Evolutionary conservation across 2,888 invertebrate genomes (phyloP).

Genomic region (Drosophila neonasuta): DNA sequence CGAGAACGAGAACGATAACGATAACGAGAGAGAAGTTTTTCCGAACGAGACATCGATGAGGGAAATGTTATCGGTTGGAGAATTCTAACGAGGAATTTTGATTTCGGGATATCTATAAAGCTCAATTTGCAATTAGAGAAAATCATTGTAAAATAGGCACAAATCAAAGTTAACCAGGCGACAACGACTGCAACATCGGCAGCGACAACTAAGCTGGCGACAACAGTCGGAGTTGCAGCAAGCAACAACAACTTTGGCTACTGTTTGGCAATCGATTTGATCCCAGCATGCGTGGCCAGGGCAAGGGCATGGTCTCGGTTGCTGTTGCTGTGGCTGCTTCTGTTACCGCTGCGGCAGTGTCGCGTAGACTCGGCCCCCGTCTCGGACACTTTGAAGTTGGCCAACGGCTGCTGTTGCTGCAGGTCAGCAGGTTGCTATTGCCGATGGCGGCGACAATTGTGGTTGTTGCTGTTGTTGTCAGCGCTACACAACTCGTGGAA

Average conservation of each 20-base stretch:
- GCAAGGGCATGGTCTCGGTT: slow-evolving; percentile 51
- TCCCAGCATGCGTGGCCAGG: slow-evolving; percentile 50
- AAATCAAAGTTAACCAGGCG: slow-evolving; percentile 59
- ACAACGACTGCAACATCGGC: slow-evolving; percentile 16
- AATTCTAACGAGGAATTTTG: slow-evolving; percentile 1
- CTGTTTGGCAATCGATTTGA: slow-evolving; percentile 69
- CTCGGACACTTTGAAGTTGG: slow-evolving; percentile 67
- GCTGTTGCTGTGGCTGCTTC: slow-evolving; percentile 5
- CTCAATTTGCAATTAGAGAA: slow-evolving; percentile 8
- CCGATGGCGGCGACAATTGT: slow-evolving; percentile 43
- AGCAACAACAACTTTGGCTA: slow-evolving; percentile 56
- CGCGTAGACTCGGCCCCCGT: background rate
- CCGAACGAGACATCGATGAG: background rate
- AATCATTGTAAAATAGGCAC: slow-evolving; percentile 32
- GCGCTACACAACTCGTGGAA: slow-evolving; percentile 75
- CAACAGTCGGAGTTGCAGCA: slow-evolving; percentile 15
- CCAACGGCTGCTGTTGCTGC: slow-evolving; percentile 36
- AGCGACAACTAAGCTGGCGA: slow-evolving; percentile 25
- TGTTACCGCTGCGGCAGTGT: slow-evolving; percentile 3
- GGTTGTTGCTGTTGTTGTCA: slow-evolving; percentile 52
- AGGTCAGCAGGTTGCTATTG: slow-evolving; percentile 75
- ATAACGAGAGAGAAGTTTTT: background rate
- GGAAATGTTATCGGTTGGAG: background rate
- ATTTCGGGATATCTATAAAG: background rate
- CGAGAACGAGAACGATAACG: background rate